Percentiles rank a stretch among this genome's conserved stretches.
Evolutionary conservation across 2,113 vertebrate species (phyloP).

Genomic region (Gopherus flavomarginatus): DNA sequence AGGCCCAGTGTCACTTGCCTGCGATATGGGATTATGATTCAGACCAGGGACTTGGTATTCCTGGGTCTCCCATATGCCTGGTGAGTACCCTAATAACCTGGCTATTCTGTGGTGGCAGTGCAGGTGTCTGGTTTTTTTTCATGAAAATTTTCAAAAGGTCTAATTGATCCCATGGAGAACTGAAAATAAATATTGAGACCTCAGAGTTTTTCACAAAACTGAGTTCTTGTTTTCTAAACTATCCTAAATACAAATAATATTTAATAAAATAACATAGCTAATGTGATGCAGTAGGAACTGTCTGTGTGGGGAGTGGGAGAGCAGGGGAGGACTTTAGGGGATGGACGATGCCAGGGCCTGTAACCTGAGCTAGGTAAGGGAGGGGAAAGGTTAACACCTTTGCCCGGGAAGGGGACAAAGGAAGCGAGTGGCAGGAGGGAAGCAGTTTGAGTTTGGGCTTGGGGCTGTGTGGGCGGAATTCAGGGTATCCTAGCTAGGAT

Average conservation of each 20-base stretch:
- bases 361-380: too few relatives aligned
- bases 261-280: rapidly evolving
- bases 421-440: too few relatives aligned
- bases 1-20: background rate
- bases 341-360: too few relatives aligned
- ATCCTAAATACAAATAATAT: background rate
- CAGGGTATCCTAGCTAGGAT: too few relatives aligned
- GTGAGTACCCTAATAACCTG: background rate
- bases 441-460: too few relatives aligned
- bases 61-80: background rate
- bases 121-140: background rate
- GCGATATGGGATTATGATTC: background rate
- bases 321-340: too few relatives aligned
- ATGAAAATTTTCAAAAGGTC: background rate
- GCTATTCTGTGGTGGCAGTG: background rate
- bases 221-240: background rate
- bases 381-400: too few relatives aligned
- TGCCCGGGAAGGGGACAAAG: too few relatives aligned
- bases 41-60: background rate
- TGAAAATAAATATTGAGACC: background rate
- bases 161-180: background rate
- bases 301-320: too few relatives aligned
- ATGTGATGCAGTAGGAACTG: too few relatives aligned
- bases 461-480: too few relatives aligned
- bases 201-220: background rate